Conservation (phyloP, 30 jellyfish, hydroid and myxozoan species). For the Mastigias papua region DNA sequence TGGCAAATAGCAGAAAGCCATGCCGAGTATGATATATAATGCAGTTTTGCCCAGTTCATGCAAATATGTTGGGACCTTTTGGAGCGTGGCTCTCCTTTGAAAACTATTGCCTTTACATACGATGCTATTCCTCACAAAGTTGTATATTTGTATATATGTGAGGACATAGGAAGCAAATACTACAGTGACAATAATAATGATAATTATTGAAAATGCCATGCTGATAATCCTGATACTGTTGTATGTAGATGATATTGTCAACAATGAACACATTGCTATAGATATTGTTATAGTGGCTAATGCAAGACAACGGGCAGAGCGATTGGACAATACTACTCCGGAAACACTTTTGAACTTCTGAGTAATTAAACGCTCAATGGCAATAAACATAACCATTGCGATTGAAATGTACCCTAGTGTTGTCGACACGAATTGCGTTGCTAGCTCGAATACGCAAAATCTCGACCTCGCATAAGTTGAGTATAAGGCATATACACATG, state of each 20-base stretch:
- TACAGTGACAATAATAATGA: conserved; percentile 6
- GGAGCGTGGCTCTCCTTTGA: conserved; percentile 1
- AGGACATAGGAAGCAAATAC: conserved; percentile 40
- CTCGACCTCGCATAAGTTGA: conserved; percentile 18
- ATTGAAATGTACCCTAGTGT: conserved; percentile 38
- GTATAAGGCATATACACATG: conserved; percentile 31
- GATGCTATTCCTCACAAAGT: conserved; percentile 43
- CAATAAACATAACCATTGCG: conserved; percentile 51
- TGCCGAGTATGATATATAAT: conserved; percentile 16
- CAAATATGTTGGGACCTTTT: conserved; percentile 33
- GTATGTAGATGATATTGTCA: conserved; percentile 49
- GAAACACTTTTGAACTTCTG: conserved; percentile 50
- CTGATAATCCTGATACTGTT: conserved; percentile 32
- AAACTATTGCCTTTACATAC: conserved; percentile 31
- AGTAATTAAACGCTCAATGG: conserved; percentile 46
- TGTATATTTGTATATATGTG: conserved; percentile 32
- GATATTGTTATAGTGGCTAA: not conserved
- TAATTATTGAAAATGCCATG: conserved; percentile 14
- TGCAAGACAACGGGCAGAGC: conserved; percentile 11
- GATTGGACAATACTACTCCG: conserved; percentile 4
- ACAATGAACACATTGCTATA: not conserved
- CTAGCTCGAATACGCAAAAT: conserved; percentile 37
- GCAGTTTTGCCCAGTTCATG: conserved; percentile 43
- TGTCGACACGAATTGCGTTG: conserved; percentile 53
- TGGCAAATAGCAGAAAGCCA: conserved; percentile 54